phyloP scores from a whole-genome alignment of 2,888 invertebrate genomes.

The Taphrorychus bicolor region DNA sequence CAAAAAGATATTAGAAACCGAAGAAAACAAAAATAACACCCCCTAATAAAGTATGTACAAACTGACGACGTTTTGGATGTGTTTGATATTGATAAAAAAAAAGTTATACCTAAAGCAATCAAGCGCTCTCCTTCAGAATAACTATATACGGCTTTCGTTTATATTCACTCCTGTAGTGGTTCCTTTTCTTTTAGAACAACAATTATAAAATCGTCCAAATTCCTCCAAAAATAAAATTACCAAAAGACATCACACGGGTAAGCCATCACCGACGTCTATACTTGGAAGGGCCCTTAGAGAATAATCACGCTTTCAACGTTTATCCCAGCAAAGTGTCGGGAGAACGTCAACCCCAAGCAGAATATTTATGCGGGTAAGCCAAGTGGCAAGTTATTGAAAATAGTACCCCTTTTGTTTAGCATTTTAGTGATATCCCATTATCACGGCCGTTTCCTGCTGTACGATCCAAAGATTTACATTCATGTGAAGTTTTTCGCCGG shows the following conservation, averaged over 20 bases:
- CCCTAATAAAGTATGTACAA: too few species aligned
- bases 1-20: too few species aligned
- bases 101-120: too few species aligned
- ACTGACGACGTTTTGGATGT: too few species aligned
- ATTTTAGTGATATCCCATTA: conserved; percentile 5
- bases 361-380: conserved; percentile 25
- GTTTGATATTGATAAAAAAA: too few species aligned
- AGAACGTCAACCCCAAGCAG: conserved; percentile 1
- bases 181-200: too few species aligned
- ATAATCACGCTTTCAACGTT: conserved; percentile 14
- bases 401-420: background rate
- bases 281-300: background rate
- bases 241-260: background rate
- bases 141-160: too few species aligned
- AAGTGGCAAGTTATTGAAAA: background rate
- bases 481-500: conserved; percentile 12
- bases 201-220: too few species aligned
- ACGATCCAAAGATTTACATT: conserved; percentile 6
- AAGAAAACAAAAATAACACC: too few species aligned
- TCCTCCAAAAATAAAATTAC: background rate
- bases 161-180: too few species aligned
- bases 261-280: background rate
- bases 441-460: conserved; percentile 9
- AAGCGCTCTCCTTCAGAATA: too few species aligned
- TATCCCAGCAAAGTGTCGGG: conserved; percentile 7